Evolutionary conservation across 2,113 vertebrate species (phyloP).

Genomic region (Eclectus roratus): DNA sequence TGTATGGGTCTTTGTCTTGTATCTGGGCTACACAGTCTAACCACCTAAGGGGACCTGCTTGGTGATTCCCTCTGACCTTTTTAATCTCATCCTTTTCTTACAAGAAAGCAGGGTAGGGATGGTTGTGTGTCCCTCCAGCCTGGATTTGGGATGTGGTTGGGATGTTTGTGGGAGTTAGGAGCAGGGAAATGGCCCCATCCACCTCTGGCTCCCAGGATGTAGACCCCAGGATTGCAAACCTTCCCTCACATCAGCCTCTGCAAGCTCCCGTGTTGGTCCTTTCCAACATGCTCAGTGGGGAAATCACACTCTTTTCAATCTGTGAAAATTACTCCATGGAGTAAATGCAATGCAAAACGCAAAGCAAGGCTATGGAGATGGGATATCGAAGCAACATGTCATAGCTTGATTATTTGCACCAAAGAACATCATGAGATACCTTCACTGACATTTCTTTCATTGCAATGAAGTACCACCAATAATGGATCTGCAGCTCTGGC

Average conservation of each 20-base stretch:
- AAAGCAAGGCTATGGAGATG: accelerated
- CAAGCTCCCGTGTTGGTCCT: background rate
- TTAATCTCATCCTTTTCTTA: background rate
- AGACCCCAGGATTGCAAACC: background rate
- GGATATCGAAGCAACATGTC: background rate
- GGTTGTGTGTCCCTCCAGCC: background rate
- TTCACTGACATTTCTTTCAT: background rate
- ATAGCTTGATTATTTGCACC: background rate
- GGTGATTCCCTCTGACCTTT: background rate
- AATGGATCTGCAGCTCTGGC: background rate
- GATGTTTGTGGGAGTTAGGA: background rate
- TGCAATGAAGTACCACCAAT: background rate
- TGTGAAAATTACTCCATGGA: background rate
- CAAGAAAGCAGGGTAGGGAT: background rate
- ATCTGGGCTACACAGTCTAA: background rate
- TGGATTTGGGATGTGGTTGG: background rate
- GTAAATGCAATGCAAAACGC: background rate
- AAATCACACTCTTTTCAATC: background rate
- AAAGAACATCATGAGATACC: background rate
- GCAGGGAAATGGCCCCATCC: background rate
- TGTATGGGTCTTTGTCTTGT: background rate
- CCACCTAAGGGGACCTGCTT: background rate
- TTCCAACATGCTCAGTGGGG: background rate
- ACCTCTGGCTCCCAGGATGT: background rate
- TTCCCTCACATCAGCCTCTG: background rate